phyloP scores from a whole-genome alignment of 1,140 invertebrate species.

The Diploscapter pachys region DNA sequence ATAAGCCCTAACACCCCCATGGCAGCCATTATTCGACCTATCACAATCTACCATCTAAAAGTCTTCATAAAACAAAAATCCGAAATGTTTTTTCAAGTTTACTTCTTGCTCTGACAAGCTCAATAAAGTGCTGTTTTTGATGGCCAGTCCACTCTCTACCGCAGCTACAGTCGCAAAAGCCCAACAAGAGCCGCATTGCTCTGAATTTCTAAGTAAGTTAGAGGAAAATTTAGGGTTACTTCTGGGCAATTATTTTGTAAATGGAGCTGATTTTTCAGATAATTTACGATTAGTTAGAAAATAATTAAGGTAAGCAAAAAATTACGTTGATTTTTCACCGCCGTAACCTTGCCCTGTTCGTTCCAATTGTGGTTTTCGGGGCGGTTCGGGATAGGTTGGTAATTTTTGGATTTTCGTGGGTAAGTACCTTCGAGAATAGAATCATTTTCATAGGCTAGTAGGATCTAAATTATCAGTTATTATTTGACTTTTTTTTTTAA shows the following conservation, averaged over 20 bases:
- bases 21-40: conserved; percentile 21
- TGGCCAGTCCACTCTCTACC: conserved; percentile 18
- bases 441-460: not conserved
- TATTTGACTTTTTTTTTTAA: not conserved
- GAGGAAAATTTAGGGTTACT: too few relatives aligned
- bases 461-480: not conserved
- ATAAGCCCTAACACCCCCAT: conserved; percentile 27
- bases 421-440: not conserved
- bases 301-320: not conserved
- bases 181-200: conserved; percentile 33
- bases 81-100: too few relatives aligned
- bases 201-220: not conserved
- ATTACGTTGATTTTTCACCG: conserved; percentile 25
- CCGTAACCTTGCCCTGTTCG: conserved; percentile 20
- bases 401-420: conserved; percentile 2
- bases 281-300: not conserved
- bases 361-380: conserved; percentile 21
- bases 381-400: not conserved
- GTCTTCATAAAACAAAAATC: not conserved
- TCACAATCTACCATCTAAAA: conserved; percentile 31
- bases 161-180: conserved; percentile 28
- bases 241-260: too few relatives aligned
- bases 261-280: too few relatives aligned
- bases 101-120: conserved; percentile 19
- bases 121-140: conserved; percentile 7